phyloP scores from a whole-genome alignment of 2,888 invertebrate genomes.

The Teleiodes luculella region DNA sequence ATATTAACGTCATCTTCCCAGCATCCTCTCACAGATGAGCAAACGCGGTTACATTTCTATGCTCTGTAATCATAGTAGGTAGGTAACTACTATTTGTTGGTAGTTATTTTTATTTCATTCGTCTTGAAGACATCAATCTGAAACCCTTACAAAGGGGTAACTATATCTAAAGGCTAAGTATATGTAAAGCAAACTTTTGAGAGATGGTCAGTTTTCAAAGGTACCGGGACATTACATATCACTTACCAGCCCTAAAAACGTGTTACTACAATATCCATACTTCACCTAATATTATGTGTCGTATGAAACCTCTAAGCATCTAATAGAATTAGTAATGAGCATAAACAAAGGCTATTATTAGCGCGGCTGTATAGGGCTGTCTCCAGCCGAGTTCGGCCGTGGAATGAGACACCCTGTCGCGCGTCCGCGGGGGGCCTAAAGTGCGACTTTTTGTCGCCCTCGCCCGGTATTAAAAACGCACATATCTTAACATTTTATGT shows the following conservation, averaged over 20 bases:
- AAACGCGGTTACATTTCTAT: no score
- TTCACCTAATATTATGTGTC: conserved; percentile 4
- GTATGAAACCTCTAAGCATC: not conserved
- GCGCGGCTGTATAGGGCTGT: conserved; percentile 24
- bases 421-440: conserved; percentile 42
- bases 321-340: conserved; percentile 10
- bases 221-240: no score
- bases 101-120: no score
- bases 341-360: conserved; percentile 12
- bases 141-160: no score
- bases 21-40: no score
- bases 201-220: no score
- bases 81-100: no score
- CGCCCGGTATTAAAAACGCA: conserved; percentile 6
- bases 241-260: not conserved
- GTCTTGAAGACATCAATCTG: no score
- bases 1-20: no score
- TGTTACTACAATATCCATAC: not conserved
- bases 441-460: conserved; percentile 55
- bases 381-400: conserved; percentile 19
- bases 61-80: no score
- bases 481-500: conserved; percentile 8
- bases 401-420: conserved; percentile 35
- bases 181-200: no score
- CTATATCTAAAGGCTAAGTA: no score